A percentile compares a stretch with the other conserved stretches of the same genome.
phyloP scores from a whole-genome alignment of 2,113 vertebrate species.

The Vidua macroura region DNA sequence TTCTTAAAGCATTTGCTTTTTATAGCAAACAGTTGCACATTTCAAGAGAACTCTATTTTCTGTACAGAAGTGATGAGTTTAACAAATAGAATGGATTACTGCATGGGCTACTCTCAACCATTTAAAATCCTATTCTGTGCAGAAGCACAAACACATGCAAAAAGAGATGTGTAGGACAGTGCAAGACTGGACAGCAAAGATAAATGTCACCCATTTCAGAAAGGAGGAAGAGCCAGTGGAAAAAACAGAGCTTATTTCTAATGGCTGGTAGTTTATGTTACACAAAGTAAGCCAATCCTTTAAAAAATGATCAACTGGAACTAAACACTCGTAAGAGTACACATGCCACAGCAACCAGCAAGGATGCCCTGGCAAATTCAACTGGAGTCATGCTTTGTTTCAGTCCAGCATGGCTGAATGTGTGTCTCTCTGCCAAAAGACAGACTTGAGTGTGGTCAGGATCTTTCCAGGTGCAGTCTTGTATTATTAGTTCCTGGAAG shows the following conservation, averaged over 20 bases:
- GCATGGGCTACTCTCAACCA: background rate
- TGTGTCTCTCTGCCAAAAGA: background rate
- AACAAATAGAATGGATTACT: background rate
- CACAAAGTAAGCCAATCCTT: background rate
- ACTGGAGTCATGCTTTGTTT: background rate
- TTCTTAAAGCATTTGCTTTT: constrained; percentile 36
- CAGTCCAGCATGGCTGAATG: background rate
- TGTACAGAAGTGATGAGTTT: background rate
- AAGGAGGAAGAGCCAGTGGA: background rate
- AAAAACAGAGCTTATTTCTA: background rate
- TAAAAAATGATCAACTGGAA: constrained; percentile 9
- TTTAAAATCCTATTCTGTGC: background rate
- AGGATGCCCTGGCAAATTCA: background rate
- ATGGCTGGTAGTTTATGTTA: background rate
- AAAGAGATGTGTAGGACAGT: background rate
- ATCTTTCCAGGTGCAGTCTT: background rate
- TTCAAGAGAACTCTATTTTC: background rate
- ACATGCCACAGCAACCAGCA: constrained; percentile 27
- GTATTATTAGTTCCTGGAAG: background rate
- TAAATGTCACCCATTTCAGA: background rate
- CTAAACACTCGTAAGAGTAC: background rate
- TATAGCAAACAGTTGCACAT: background rate
- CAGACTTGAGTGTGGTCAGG: background rate
- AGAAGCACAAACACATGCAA: background rate
- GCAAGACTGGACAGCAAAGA: background rate